These are phyloP conservation scores for Archocentrus centrarchus DNA, from an alignment of 2,113 vertebrate species.

Conservation along the genomic window DNA sequence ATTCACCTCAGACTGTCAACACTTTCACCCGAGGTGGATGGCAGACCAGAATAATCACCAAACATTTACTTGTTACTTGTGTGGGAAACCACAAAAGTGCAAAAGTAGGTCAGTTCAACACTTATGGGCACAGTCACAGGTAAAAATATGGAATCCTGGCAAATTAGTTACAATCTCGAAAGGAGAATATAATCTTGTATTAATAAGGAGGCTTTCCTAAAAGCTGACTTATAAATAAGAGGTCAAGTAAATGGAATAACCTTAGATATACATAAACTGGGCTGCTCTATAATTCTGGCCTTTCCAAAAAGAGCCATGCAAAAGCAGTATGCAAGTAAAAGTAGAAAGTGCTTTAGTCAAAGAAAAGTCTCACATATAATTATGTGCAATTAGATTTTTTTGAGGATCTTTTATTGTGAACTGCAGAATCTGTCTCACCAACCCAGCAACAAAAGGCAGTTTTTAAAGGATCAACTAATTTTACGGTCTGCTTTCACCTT, in stretches of 20 bases:
- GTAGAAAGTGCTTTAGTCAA: background rate
- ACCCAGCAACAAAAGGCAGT: background rate
- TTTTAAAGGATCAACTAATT: conserved; percentile 6
- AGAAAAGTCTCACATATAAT: background rate
- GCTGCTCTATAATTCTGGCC: background rate
- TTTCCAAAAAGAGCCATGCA: background rate
- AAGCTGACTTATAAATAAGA: background rate
- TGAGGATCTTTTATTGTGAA: background rate
- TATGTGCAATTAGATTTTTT: background rate
- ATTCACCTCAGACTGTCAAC: background rate
- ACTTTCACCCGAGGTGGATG: background rate
- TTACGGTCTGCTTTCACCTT: conserved; percentile 11
- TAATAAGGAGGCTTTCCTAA: background rate
- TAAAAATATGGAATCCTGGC: background rate
- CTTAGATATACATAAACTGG: background rate
- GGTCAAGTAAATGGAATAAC: background rate
- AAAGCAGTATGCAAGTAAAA: background rate
- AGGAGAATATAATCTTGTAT: background rate
- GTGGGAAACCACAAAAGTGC: background rate
- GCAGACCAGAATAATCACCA: background rate
- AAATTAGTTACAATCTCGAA: background rate
- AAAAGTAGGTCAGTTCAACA: background rate
- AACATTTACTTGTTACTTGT: background rate
- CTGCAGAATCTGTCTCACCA: background rate
- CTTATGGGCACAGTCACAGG: background rate